Evolutionary conservation across 2,113 vertebrate genomes (phyloP), one percentile per base, ranked within the genome.

Genomic region (Tetrax tetrax): DNA sequence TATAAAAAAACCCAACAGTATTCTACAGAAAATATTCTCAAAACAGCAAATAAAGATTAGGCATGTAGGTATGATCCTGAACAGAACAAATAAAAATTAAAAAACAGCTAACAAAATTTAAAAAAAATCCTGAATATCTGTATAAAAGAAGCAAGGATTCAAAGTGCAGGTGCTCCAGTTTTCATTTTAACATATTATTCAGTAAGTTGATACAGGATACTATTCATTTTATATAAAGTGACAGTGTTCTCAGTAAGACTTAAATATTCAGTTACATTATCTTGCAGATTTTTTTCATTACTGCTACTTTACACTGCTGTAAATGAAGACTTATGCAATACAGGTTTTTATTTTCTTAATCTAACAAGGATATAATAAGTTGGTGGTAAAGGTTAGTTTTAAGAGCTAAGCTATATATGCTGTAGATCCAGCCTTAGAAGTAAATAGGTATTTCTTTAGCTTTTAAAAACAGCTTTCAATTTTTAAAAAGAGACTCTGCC

Each of bases 81-180:
- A 90, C 65, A 14, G 24, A 89, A 94, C 65, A 89, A 51, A 61
- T 12, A 35, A 2, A 21, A 91, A 86, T 89, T 90, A 51, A 61
- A 94, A 94, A 95, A 54, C 35, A 75, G 72, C 68, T 89, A 94
- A 96, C 64, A 71, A 68, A 93, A 89, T 65, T 27, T 2, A 13
- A 87, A 93, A 86, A 81, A 89, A 87, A 41, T 72, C 91, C 72
- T 33, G 12, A 84, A 86, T 72, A 64, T 94, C 93, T 95, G 92
- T 92, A 96, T 95, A 96, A 94, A 98, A 94, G 89, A 97, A 98
- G 89, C 93, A 93, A 93, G 89, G 96, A 98, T 97, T 97, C 97
- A 99, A 98, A 99, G 98, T 99, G 99, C 98, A 98, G 98, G 97
- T 98, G 98, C 95, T 98, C 96, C 95, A 97, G 91, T 83, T 96